Percentiles rank a stretch among this genome's conserved stretches.
phyloP scores from a whole-genome alignment of 53 echinoderm and acorn worm genomes.

The Mesocentrotus franciscanus region DNA sequence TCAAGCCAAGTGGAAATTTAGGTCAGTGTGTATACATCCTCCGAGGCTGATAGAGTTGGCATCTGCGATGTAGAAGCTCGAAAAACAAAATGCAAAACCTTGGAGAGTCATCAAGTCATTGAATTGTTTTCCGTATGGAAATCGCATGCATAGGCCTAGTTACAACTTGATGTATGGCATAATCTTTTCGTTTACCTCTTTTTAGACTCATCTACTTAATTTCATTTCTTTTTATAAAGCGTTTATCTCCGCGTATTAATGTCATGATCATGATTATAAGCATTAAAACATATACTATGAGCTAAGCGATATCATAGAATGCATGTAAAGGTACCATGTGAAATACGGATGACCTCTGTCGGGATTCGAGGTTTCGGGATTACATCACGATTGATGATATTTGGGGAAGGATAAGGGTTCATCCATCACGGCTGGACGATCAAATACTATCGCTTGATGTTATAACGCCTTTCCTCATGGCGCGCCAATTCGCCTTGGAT shows the following conservation, averaged over 20 bases:
- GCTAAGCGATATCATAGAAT: background rate
- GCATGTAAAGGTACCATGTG: background rate
- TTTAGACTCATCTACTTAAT: background rate
- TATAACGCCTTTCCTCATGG: background rate
- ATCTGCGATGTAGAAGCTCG: background rate
- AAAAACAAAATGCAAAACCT: slow-evolving; percentile 18
- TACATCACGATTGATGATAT: background rate
- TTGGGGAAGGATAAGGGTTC: background rate
- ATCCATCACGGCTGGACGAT: background rate
- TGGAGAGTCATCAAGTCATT: background rate
- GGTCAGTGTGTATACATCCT: slow-evolving; percentile 3
- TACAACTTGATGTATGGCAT: background rate
- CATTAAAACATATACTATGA: background rate
- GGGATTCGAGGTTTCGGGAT: background rate
- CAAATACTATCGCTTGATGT: background rate
- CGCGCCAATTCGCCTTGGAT: background rate
- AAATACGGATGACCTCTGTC: background rate
- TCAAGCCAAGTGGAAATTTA: slow-evolving; percentile 18
- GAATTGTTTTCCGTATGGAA: background rate
- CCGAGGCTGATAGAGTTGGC: background rate
- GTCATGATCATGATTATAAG: too few relatives aligned
- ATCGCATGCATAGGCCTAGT: background rate
- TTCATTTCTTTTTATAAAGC: too few relatives aligned
- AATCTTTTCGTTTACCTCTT: background rate
- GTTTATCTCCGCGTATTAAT: too few relatives aligned